These are phyloP conservation scores for Conus betulinus DNA, from an alignment of 1,140 invertebrate genomes.

Conservation along the genomic window DNA sequence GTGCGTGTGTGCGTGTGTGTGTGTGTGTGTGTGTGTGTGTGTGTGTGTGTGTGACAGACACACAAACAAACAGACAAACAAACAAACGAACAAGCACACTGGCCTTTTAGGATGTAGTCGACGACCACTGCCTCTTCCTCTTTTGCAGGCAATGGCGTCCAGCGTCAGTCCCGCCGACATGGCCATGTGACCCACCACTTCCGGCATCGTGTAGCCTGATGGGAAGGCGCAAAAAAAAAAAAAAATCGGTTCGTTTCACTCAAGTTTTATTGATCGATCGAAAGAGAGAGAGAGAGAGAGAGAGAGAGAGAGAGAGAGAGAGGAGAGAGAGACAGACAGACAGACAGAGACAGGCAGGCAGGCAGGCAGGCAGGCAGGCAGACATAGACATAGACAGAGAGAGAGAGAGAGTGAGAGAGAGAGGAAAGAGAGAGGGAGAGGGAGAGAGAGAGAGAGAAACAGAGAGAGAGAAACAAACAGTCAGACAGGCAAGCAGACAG, in stretches of 20 bases:
- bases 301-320: neutral
- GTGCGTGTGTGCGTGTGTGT: too few relatives aligned
- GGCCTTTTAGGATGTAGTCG: constrained; percentile 66
- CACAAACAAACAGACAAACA: neutral
- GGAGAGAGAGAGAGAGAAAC: neutral
- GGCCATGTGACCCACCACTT: constrained; percentile 58
- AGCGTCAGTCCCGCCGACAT: constrained; percentile 67
- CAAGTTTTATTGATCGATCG: too few relatives aligned
- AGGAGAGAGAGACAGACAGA: too few relatives aligned
- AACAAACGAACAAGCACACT: neutral
- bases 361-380: too few relatives aligned
- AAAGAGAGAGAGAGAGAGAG: neutral
- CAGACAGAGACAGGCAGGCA: too few relatives aligned
- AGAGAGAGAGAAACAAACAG: neutral
- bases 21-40: too few relatives aligned
- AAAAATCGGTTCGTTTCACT: too few relatives aligned
- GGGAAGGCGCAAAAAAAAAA: constrained; percentile 11
- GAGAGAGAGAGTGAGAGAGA: neutral
- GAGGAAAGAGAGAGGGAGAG: neutral
- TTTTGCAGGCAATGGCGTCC: constrained; percentile 70
- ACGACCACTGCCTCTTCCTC: constrained; percentile 72
- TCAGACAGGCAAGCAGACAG: neutral
- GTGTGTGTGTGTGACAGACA: neutral
- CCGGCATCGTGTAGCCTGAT: constrained; percentile 61
- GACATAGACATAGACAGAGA: neutral